phyloP scores from a whole-genome alignment of 1,140 invertebrate genomes.

The Hesperophylax magnus region DNA sequence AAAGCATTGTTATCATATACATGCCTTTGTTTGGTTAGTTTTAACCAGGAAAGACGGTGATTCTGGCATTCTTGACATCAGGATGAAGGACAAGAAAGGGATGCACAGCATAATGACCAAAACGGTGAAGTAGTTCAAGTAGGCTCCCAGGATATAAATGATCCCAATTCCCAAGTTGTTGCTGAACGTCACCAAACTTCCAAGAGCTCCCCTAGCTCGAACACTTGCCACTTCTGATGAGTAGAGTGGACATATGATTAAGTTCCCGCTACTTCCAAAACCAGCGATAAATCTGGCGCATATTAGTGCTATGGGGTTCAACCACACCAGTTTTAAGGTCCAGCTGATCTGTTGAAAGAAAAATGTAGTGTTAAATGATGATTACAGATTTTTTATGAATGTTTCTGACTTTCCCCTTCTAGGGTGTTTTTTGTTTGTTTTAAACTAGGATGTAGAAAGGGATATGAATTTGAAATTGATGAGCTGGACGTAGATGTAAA shows the following conservation, averaged over 20 bases:
- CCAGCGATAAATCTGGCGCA: constrained; percentile 66
- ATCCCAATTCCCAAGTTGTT: constrained; percentile 73
- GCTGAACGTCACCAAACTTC: constrained; percentile 69
- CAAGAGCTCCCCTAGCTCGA: constrained; percentile 71
- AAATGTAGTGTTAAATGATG: not conserved
- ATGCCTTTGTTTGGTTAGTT: not conserved
- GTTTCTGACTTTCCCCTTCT: too few relatives aligned
- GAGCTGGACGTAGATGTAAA: too few relatives aligned
- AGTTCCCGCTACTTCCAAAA: constrained; percentile 66
- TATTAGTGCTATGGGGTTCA: constrained; percentile 59
- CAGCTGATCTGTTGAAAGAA: constrained; percentile 59
- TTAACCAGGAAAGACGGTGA: constrained; percentile 67
- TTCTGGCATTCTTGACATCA: constrained; percentile 68
- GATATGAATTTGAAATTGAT: too few relatives aligned
- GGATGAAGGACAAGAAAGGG: constrained; percentile 65
- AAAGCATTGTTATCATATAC: not conserved
- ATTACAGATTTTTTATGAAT: too few relatives aligned
- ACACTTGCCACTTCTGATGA: constrained; percentile 73
- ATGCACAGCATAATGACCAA: constrained; percentile 37
- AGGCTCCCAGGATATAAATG: constrained; percentile 72
- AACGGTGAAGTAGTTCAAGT: constrained; percentile 63
- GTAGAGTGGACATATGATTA: constrained; percentile 72
- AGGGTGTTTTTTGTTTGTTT: too few relatives aligned
- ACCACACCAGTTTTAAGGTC: constrained; percentile 63
- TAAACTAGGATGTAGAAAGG: too few relatives aligned